Percentiles rank a stretch among this genome's conserved stretches.
Evolutionary conservation across 2,888 invertebrate species (phyloP).

Genomic region (Lathronympha strigana): DNA sequence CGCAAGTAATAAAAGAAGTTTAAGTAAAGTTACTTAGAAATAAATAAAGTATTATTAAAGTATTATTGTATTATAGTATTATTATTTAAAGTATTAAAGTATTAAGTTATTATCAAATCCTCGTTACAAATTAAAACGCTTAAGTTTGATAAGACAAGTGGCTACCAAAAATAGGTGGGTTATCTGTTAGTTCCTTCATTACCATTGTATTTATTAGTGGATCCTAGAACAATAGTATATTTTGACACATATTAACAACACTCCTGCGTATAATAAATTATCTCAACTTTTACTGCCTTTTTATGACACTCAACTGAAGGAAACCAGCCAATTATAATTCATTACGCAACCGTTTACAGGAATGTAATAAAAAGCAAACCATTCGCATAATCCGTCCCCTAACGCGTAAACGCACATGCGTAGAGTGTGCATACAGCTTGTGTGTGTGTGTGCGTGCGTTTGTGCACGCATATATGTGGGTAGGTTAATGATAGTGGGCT

Average conservation of each 20-base stretch:
- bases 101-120: too few species aligned
- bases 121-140: too few species aligned
- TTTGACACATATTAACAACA: background rate
- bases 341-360: constrained; percentile 42
- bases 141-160: too few species aligned
- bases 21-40: too few species aligned
- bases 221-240: background rate
- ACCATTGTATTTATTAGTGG: background rate
- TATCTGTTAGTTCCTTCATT: too few species aligned
- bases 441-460: constrained; percentile 58
- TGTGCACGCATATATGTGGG: constrained; percentile 69
- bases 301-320: background rate
- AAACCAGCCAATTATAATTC: constrained; percentile 41
- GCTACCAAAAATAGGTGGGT: too few species aligned
- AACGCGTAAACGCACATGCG: constrained; percentile 54
- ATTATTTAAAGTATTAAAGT: too few species aligned
- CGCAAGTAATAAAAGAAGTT: too few species aligned
- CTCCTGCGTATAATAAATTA: constrained; percentile 19
- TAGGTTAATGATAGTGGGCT: constrained; percentile 82
- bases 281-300: constrained; percentile 22
- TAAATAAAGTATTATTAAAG: too few species aligned
- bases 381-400: constrained; percentile 66
- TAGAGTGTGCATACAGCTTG: constrained; percentile 53
- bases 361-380: constrained; percentile 50
- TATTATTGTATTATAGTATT: too few species aligned